Evolutionary conservation across 2,797 vertebrate genomes (phyloP).

Genomic region (Luscinia megarhynchos): DNA sequence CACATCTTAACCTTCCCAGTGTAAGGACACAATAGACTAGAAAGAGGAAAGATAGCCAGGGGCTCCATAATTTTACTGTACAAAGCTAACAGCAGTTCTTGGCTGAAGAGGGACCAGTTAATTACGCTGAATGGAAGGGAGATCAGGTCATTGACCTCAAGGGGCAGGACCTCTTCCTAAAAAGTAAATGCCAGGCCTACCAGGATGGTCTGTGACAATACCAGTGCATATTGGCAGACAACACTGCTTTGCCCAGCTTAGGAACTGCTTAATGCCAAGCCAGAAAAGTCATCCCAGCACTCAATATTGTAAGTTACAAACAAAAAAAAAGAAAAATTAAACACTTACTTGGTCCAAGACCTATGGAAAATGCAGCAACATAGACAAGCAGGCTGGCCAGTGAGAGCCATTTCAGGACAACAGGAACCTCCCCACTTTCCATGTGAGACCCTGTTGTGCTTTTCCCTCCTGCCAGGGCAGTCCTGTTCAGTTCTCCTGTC

Average conservation of each 20-base stretch:
- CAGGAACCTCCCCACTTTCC: slow-evolving; percentile 68
- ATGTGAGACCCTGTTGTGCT: not conserved
- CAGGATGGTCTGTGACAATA: not conserved
- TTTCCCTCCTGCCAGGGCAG: slow-evolving; percentile 4
- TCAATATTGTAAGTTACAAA: not conserved
- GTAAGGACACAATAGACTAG: not conserved
- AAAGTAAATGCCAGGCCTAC: not conserved
- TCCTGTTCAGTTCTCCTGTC: slow-evolving; percentile 30
- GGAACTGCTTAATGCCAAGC: not conserved
- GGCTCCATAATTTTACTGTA: not conserved
- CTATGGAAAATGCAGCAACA: slow-evolving; percentile 92
- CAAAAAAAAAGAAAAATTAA: not conserved
- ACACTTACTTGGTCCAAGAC: slow-evolving; percentile 96
- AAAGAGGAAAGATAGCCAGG: not conserved
- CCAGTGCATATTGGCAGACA: not conserved
- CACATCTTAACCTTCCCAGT: not conserved
- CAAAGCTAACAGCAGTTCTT: not conserved
- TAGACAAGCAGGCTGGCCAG: slow-evolving; percentile 90
- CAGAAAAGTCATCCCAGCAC: not conserved
- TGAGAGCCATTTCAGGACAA: slow-evolving; percentile 88
- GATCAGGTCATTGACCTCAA: not conserved
- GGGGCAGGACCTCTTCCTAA: not conserved
- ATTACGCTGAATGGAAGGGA: not conserved
- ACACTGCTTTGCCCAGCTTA: not conserved
- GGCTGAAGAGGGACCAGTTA: not conserved